Evolutionary conservation across 2,888 invertebrate genomes (phyloP).

Genomic region (Drosophila nigritarsus): DNA sequence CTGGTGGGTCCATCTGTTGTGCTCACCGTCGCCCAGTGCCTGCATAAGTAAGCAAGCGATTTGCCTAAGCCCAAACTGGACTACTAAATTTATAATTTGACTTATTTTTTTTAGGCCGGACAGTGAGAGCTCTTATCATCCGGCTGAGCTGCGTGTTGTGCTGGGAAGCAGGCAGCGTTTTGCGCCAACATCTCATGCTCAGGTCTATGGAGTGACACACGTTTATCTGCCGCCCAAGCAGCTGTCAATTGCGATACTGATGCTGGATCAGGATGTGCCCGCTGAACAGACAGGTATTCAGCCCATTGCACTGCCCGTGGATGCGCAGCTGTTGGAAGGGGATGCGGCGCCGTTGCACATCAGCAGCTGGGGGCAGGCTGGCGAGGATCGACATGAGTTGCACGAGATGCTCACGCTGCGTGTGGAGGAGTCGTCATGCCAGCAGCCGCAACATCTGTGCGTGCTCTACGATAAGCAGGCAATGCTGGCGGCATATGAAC

Average conservation of each 20-base stretch:
- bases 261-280: slow-evolving; percentile 79
- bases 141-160: slow-evolving; percentile 78
- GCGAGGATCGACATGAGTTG: slow-evolving; percentile 37
- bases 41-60: slow-evolving; percentile 72
- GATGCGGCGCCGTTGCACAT: slow-evolving; percentile 29
- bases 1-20: slow-evolving; percentile 81
- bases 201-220: slow-evolving; percentile 77
- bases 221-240: slow-evolving; percentile 67
- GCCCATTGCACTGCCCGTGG: slow-evolving; percentile 62
- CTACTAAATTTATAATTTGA: background rate
- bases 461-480: slow-evolving; percentile 18
- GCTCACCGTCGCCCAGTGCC: slow-evolving; percentile 79
- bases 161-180: slow-evolving; percentile 75
- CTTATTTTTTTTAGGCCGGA: slow-evolving; percentile 35
- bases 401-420: slow-evolving; percentile 51
- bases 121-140: slow-evolving; percentile 69
- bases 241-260: slow-evolving; percentile 75
- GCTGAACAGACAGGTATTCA: slow-evolving; percentile 59
- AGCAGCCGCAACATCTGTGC: slow-evolving; percentile 28
- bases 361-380: slow-evolving; percentile 60
- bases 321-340: background rate
- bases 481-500: background rate
- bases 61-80: background rate
- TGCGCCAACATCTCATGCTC: slow-evolving; percentile 53
- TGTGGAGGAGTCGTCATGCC: slow-evolving; percentile 29